Base-by-base conservation (phyloP, 1,140 invertebrate species). In the Panonychus citri region DNA sequence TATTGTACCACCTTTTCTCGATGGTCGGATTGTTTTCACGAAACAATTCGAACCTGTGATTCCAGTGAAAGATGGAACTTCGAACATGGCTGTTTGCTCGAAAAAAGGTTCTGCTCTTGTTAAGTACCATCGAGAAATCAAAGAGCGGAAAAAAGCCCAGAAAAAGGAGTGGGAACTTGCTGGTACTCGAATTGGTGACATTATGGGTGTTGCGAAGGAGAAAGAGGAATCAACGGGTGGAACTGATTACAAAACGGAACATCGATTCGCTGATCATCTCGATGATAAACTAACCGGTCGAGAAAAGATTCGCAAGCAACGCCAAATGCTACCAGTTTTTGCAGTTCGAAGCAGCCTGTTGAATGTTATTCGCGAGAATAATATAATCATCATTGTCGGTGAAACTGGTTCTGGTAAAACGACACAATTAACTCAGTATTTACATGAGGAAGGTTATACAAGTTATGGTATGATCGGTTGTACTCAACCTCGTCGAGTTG, bases 131-230 rank as follows among this genome's bases (percentile, higher is more conserved):
- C 76, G 95, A 50, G 94, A 98, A 68, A 87, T 96, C 67, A 95
- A 96, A 66, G 95, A 99, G 68, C 73, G 89, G 27, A 78, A 80
- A 46, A 91, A 89, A 69, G 89, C 91, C 0, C 93, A 97, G 65
- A 93, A 94, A 67, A 98, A 98, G 69, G 90, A 99, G 68, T 98
- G 93, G 91, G 90, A 98, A 69, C 69, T 99, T 37, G 88, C 90
- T 39, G 94, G 95, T 30, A 97, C 90, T 2, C 85, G 86, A 65
- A 76, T 99, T 49, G 90, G 90, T 65, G 91, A 98, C 63, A 89
- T 99, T 21, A 91, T 97, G 82, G 94, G 94, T 1, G 80, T 99
- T 0, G 77, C 84, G 64, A 77, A 82, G 69, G 66, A 70, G 49
- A 74, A 82, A 65, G 80, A 87, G 68, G 79, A 87, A 59, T 80